Evolutionary conservation across 2,888 invertebrate species (phyloP).

Genomic region (Toxonevra muliebris): DNA sequence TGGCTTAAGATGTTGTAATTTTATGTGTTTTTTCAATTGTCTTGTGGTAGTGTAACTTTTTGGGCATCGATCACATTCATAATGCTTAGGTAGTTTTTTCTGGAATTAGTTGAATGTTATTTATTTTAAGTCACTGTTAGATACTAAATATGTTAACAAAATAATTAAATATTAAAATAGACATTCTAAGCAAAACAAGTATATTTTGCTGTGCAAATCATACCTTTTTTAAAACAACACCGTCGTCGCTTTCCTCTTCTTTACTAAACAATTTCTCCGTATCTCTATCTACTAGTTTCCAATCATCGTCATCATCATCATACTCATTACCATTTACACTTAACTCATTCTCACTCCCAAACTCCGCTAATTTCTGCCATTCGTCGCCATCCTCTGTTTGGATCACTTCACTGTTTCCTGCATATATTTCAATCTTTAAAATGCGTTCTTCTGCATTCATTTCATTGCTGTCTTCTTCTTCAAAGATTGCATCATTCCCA

Average conservation of each 20-base stretch:
- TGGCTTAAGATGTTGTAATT: conserved; percentile 47
- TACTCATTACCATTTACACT: neutral
- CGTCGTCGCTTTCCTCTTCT: neutral
- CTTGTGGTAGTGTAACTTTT: conserved; percentile 32
- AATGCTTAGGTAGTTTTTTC: conserved; percentile 25
- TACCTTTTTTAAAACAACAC: conserved; percentile 28
- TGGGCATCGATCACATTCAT: conserved; percentile 39
- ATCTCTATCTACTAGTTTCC: neutral
- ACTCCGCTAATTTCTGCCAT: neutral
- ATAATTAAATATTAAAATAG: neutral
- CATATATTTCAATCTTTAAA: neutral
- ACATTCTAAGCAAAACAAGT: neutral
- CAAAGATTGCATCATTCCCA: neutral
- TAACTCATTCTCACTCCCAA: neutral
- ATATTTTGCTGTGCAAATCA: neutral
- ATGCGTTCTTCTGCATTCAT: too few relatives aligned
- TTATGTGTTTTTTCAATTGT: conserved; percentile 25
- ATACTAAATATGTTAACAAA: too few relatives aligned
- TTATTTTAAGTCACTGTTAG: too few relatives aligned
- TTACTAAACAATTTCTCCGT: neutral
- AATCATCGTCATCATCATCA: conserved; percentile 12
- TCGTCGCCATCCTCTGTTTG: neutral
- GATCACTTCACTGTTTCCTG: neutral
- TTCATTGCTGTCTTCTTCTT: too few relatives aligned
- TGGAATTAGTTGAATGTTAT: conserved; percentile 7